These are phyloP conservation scores for Phodopus roborovskii DNA, from an alignment of 2,113 vertebrate species.

Conservation along the genomic window DNA sequence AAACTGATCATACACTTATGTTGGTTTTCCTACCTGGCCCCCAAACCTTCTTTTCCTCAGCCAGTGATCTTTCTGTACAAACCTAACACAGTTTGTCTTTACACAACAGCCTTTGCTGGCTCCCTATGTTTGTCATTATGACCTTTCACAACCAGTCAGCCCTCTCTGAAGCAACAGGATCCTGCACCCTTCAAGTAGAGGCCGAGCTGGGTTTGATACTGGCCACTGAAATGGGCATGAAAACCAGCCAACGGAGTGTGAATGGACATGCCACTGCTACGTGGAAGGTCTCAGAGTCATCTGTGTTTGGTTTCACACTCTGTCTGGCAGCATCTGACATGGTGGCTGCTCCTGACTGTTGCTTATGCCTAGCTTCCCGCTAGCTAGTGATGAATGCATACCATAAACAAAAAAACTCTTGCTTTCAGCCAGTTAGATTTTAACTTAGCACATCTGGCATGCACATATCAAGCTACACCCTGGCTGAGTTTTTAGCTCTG, in stretches of 20 bases:
- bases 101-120: background rate
- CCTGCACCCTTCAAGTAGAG: background rate
- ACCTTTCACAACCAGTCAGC: background rate
- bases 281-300: background rate
- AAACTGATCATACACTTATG: background rate
- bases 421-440: background rate
- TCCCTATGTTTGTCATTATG: background rate
- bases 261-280: background rate
- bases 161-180: background rate
- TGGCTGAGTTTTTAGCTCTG: background rate
- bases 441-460: background rate
- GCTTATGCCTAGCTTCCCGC: background rate
- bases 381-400: background rate
- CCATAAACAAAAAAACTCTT: background rate
- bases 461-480: background rate
- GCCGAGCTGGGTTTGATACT: background rate
- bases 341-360: background rate
- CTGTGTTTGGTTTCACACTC: background rate
- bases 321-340: conserved; percentile 5
- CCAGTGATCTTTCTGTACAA: background rate
- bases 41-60: background rate
- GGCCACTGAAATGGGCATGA: background rate
- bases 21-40: conserved; percentile 2
- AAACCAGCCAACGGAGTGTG: background rate
- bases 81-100: background rate